These are phyloP conservation scores for Drosophila sproati DNA, from an alignment of 1,140 invertebrate species.

Conservation along the genomic window DNA sequence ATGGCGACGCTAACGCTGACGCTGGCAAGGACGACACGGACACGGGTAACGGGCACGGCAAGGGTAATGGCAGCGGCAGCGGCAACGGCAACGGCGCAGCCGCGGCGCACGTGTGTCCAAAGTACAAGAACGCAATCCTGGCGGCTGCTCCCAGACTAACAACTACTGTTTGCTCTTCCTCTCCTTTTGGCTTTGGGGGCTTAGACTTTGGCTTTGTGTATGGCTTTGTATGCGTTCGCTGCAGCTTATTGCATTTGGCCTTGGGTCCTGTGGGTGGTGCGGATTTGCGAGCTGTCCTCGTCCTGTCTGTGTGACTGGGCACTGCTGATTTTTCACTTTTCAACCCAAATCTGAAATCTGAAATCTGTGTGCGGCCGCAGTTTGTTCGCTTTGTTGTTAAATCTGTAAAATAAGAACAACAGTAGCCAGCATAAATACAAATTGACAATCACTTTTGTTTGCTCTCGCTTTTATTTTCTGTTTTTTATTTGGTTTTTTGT, in stretches of 20 bases:
- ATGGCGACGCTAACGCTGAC: slow-evolving; percentile 35
- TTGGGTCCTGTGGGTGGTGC: slow-evolving; percentile 24
- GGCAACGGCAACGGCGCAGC: slow-evolving; percentile 51
- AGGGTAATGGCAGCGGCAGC: slow-evolving; percentile 33
- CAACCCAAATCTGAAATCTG: slow-evolving; percentile 66
- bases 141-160: slow-evolving; percentile 31
- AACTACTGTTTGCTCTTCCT: slow-evolving; percentile 23
- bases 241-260: slow-evolving; percentile 77
- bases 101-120: slow-evolving; percentile 78
- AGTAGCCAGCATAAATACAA: slow-evolving; percentile 66
- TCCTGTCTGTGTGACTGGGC: slow-evolving; percentile 13
- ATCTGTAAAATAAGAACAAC: slow-evolving; percentile 69
- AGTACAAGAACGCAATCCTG: slow-evolving; percentile 84
- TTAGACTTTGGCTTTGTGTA: slow-evolving; percentile 61
- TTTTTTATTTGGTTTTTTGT: background rate
- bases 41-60: slow-evolving; percentile 38
- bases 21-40: slow-evolving; percentile 54
- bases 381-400: slow-evolving; percentile 54
- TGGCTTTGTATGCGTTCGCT: slow-evolving; percentile 46
- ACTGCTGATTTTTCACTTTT: slow-evolving; percentile 61
- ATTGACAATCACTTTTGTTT: slow-evolving; percentile 65
- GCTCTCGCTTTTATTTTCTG: background rate
- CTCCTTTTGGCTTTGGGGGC: slow-evolving; percentile 24
- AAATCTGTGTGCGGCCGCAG: slow-evolving; percentile 66
- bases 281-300: slow-evolving; percentile 8